Conservation (phyloP, 2,113 vertebrate species). For the Ptilorrhoa leucosticta region DNA sequence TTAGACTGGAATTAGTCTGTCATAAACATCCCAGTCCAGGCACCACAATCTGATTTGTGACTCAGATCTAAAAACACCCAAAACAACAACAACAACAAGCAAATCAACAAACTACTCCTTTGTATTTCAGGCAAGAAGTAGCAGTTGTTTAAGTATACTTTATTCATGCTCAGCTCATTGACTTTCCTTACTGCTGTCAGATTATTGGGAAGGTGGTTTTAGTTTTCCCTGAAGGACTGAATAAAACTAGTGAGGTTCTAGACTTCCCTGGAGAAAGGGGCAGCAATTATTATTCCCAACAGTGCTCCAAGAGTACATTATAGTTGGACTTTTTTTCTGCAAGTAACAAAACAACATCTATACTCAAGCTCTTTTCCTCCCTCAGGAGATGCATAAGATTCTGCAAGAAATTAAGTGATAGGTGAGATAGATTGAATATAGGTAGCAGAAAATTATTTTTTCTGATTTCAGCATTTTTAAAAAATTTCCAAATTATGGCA, state of each 20-base stretch:
- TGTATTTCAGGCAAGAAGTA: background rate
- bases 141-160: background rate
- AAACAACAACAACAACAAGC: background rate
- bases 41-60: background rate
- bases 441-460: background rate
- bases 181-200: background rate
- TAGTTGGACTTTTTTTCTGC: background rate
- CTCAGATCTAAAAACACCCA: background rate
- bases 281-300: background rate
- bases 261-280: background rate
- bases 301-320: background rate
- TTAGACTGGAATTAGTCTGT: background rate
- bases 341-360: background rate
- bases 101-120: background rate
- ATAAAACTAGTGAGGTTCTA: background rate
- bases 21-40: background rate
- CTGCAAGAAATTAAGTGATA: background rate
- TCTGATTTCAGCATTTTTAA: background rate
- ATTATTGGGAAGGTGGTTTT: background rate
- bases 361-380: background rate
- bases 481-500: background rate
- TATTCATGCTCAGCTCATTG: background rate
- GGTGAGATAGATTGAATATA: background rate
- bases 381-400: background rate
- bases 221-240: background rate